phyloP scores from a whole-genome alignment of 2,113 vertebrate genomes.

The Festucalex cinctus region DNA sequence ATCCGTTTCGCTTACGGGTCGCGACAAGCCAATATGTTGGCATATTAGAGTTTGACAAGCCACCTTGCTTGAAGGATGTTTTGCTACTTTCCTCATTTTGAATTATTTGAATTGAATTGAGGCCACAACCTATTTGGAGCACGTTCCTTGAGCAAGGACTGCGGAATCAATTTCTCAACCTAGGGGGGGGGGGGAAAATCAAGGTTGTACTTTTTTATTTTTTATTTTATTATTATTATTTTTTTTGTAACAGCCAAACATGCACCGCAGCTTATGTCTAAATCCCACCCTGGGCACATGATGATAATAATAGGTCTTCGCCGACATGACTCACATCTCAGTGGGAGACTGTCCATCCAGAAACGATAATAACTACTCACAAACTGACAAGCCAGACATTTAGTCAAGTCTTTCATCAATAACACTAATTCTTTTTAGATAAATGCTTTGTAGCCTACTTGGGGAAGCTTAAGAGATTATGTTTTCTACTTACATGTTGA shows the following conservation, averaged over 20 bases:
- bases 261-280: conserved; percentile 38
- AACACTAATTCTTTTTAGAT: conserved; percentile 32
- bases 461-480: not conserved
- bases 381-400: conserved; percentile 40
- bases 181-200: too few relatives aligned
- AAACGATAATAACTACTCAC: conserved; percentile 50
- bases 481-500: not conserved
- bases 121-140: not conserved
- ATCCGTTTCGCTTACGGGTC: too few relatives aligned
- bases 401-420: conserved; percentile 52
- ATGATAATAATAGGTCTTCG: conserved; percentile 49
- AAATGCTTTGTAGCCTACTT: not conserved
- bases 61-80: too few relatives aligned
- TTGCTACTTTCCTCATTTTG: not conserved
- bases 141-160: not conserved
- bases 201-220: not conserved
- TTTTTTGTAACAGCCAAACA: not conserved
- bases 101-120: not conserved
- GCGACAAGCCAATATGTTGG: too few relatives aligned
- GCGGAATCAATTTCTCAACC: not conserved
- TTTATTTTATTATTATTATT: too few relatives aligned
- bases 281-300: conserved; percentile 31
- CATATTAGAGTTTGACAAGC: too few relatives aligned
- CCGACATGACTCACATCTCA: conserved; percentile 58
- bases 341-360: conserved; percentile 40